phyloP scores from a whole-genome alignment of 2,888 invertebrate genomes.

The Eupithecia inturbata region DNA sequence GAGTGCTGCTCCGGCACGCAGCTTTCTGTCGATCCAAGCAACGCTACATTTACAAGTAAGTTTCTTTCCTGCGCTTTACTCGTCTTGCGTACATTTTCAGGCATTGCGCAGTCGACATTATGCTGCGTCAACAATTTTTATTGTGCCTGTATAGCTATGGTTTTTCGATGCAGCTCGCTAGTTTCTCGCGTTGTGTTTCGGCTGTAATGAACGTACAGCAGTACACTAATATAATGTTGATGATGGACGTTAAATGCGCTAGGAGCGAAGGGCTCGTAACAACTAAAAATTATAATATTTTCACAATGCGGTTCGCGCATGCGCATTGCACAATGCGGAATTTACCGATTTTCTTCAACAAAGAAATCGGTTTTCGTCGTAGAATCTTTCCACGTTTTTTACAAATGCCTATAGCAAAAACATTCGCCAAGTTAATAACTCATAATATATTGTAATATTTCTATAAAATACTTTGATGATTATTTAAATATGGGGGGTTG shows the following conservation, averaged over 20 bases:
- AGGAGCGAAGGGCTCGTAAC: not conserved
- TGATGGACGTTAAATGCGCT: not conserved
- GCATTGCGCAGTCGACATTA: not conserved
- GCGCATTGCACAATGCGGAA: not conserved
- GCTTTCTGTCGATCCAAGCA: not conserved
- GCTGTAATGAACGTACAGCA: not conserved
- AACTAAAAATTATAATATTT: not conserved
- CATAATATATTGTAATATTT: not conserved
- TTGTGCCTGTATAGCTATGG: not conserved
- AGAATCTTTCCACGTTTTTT: not conserved
- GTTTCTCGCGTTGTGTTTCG: not conserved
- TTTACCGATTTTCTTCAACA: not conserved
- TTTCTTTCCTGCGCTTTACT: not conserved
- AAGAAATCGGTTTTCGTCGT: slow-evolving; percentile 1
- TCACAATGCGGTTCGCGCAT: not conserved
- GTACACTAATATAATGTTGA: too few relatives aligned
- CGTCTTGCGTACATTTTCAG: slow-evolving; percentile 4
- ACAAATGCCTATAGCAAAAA: not conserved
- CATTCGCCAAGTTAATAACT: not conserved
- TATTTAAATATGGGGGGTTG: not conserved
- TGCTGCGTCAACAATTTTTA: not conserved
- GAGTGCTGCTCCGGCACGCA: not conserved
- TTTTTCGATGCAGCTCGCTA: not conserved
- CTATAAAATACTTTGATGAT: not conserved
- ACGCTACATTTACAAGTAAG: slow-evolving; percentile 2